Conservation (phyloP, 2,888 invertebrate species). For the Andrena bicolor region DNA sequence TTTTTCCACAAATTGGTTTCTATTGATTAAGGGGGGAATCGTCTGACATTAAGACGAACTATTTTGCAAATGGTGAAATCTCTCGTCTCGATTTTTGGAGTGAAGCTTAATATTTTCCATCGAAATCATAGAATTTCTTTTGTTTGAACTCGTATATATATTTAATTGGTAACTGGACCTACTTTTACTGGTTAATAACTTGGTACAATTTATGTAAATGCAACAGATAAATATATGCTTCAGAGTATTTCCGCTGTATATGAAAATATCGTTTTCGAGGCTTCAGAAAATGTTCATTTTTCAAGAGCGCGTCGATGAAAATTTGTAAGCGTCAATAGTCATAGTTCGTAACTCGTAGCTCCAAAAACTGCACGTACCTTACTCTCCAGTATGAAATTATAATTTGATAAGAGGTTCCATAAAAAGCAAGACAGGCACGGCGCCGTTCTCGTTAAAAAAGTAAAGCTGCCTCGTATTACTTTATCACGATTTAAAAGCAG, state of each 20-base stretch:
- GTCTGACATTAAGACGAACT: background rate
- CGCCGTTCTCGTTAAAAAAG: background rate
- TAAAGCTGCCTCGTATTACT: background rate
- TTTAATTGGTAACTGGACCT: no score
- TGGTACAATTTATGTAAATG: constrained; percentile 12
- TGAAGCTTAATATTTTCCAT: background rate
- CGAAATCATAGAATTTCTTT: no score
- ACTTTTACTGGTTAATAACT: no score
- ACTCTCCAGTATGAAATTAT: constrained; percentile 13
- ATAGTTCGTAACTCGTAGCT: background rate
- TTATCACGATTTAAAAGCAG: constrained; percentile 10
- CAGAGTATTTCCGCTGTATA: constrained; percentile 9
- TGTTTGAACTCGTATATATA: no score
- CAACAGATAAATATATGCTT: constrained; percentile 15
- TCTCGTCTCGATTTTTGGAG: background rate
- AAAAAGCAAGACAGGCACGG: background rate
- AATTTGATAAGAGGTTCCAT: constrained; percentile 4
- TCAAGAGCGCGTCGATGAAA: background rate
- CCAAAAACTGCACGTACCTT: background rate
- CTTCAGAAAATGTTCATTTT: constrained; percentile 11
- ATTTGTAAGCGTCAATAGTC: constrained; percentile 9
- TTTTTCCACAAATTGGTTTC: constrained; percentile 30
- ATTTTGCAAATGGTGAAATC: constrained; percentile 13
- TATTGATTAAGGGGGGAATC: constrained; percentile 27
- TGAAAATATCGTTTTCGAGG: constrained; percentile 26